Base-by-base conservation (phyloP, 2,113 vertebrate genomes). In the Crotalus helleri region DNA sequence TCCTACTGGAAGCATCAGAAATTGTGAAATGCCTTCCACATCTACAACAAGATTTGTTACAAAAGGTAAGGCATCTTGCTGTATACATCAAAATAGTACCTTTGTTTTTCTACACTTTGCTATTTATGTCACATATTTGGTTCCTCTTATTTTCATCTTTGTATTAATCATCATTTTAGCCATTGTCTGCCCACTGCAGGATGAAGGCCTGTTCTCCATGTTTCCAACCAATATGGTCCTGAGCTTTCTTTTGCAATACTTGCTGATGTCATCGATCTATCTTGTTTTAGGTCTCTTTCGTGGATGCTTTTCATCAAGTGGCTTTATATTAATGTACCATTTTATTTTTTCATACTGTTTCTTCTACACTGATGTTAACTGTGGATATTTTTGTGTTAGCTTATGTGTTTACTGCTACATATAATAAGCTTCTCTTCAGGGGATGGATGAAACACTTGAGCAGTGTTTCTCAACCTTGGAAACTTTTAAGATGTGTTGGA, bases 21-120 rank as follows among this genome's bases (percentile, higher is more conserved):
- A 54, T 53, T 88, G 55, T 17, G 97, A 96, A 29, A 96, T 96
- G 29, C 98, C 98, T 1, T 98, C 98, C 13, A 98, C 98, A 0
- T 98, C 98, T 21, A 90, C 97, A 54, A n/a, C 94, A 0, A 98
- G 98, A 95, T 97, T 94, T 0, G 90, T 95, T 6, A 92, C 95
- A 85, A 99, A 98, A 99, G 99, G 99, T 99, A 97, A 97, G 96
- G 2, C 13, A 24, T 64, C 39, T 0, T 86, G 49, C 51, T n/a
- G 26, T 88, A 17, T 11, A 46, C 17, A 85, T 51, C 64, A 89
- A 26, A 29, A 19, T 93, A 17, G 24, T 26, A 44, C 19, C 1
- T 24, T 59, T 3, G 33, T 51, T 88, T 64, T 87, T 53, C 64
- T 23, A 19, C 51, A 55, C 44, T 2, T 0, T 0, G 0, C 87